Evolutionary conservation across 2,797 vertebrate species (phyloP).

Genomic region (Xiphorhynchus erythropygius): DNA sequence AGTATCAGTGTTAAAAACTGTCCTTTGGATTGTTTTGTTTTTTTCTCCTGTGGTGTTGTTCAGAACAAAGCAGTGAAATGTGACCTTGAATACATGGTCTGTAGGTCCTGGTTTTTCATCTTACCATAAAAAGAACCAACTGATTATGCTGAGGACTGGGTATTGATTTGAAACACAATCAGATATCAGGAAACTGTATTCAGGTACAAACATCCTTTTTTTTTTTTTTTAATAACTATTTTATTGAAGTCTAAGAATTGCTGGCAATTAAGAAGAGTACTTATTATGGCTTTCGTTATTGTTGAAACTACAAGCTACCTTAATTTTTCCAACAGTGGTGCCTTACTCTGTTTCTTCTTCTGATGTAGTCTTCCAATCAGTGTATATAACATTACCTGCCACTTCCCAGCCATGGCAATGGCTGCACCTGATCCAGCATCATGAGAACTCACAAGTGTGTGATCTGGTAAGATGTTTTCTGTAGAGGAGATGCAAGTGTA

Average conservation of each 20-base stretch:
- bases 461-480: constrained; percentile 59
- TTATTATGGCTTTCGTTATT: constrained; percentile 76
- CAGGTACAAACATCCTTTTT: constrained; percentile 71
- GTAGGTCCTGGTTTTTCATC: constrained; percentile 63
- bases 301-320: constrained; percentile 79
- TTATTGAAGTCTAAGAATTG: constrained; percentile 76
- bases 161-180: constrained; percentile 68
- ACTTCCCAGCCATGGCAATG: constrained; percentile 48
- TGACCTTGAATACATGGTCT: constrained; percentile 53
- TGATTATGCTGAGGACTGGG: constrained; percentile 61
- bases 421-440: constrained; percentile 55
- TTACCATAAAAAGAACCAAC: constrained; percentile 23
- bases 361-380: constrained; percentile 81
- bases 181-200: constrained; percentile 74
- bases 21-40: constrained; percentile 64
- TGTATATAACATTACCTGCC: constrained; percentile 70
- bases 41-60: constrained; percentile 63
- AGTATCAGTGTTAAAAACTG: constrained; percentile 74
- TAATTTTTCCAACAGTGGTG: constrained; percentile 84
- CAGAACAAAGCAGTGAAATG: constrained; percentile 54
- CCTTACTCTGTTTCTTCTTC: constrained; percentile 85
- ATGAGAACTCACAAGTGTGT: constrained; percentile 58
- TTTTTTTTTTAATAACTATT: constrained; percentile 61
- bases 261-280: constrained; percentile 77
- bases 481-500: constrained; percentile 38